Evolutionary conservation across 2,888 invertebrate species (phyloP), one percentile per base, ranked within the genome.

Genomic region (Megaustenia siamemsis): DNA sequence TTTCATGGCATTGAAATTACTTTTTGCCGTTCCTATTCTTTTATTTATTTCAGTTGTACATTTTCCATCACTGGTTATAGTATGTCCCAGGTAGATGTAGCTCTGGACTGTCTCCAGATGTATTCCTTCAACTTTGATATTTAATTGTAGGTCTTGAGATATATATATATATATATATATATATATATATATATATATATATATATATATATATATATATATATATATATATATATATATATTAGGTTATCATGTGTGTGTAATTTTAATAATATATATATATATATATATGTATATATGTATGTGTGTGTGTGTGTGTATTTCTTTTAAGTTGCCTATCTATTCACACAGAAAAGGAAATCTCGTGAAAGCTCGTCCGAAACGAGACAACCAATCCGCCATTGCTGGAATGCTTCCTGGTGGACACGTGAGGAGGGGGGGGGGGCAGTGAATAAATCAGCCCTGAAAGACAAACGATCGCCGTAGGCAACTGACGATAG

Each of bases 401-500:
- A 18, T 56, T 18, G 3, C 21, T 24, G 24, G 6, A 56, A 56
- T 24, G 18, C 18, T 32, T 28, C 21, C n/a, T 38, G 12, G 21
- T 60, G 24, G 28, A n/a, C n/a, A n/a, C n/a, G n/a, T n/a, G n/a
- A n/a, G n/a, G n/a, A n/a, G n/a, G n/a, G n/a, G n/a, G n/a, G n/a
- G n/a, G n/a, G n/a, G n/a, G n/a, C n/a, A n/a, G n/a, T n/a, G n/a
- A n/a, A n/a, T n/a, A n/a, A n/a, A n/a, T n/a, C n/a, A n/a, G n/a
- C n/a, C 69, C 28, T 28, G 21, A 49, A 84, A 84, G 84, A 84
- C 84, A 84, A 84, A 84, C 73, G 84, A 78, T 71, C 84, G 60
- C 84, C 78, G 84, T 79, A 43, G 84, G 79, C 84, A 84, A 43
- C 73, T 79, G 84, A 5, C 71, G 84, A 84, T 84, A 69, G 77